These are phyloP conservation scores for Nephila pilipes DNA, from an alignment of 1,140 invertebrate species.

Conservation along the genomic window DNA sequence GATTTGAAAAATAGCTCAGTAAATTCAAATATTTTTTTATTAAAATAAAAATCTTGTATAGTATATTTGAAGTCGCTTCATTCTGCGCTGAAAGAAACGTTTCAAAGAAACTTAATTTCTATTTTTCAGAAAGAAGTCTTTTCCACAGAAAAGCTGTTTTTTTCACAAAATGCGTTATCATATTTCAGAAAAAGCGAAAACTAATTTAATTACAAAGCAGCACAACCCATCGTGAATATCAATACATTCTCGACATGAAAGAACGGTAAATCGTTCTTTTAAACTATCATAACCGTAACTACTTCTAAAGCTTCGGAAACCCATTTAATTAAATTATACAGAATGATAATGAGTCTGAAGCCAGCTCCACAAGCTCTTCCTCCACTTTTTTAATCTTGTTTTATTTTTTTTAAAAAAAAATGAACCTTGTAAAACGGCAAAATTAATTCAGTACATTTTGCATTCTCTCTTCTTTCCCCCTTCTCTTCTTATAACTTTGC, in stretches of 20 bases:
- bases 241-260: not conserved
- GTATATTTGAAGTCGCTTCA: too few relatives aligned
- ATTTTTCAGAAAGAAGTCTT: not conserved
- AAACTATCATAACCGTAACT: not conserved
- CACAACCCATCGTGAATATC: not conserved
- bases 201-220: not conserved
- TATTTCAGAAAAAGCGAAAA: not conserved
- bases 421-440: slow-evolving; percentile 10
- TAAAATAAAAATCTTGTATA: too few relatives aligned
- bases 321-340: not conserved
- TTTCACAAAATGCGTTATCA: not conserved
- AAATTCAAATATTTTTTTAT: too few relatives aligned
- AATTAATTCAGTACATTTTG: slow-evolving; percentile 32
- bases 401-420: not conserved
- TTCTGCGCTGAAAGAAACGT: not conserved
- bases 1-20: too few relatives aligned
- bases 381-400: not conserved
- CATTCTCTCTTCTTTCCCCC: not conserved
- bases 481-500: not conserved
- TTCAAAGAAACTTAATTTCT: not conserved
- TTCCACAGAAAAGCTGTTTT: not conserved
- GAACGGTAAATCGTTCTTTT: not conserved
- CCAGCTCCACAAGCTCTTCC: not conserved
- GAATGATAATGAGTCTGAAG: not conserved
- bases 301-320: not conserved